phyloP scores from a whole-genome alignment of 2,888 invertebrate genomes.

The Ochropleura leucogaster region DNA sequence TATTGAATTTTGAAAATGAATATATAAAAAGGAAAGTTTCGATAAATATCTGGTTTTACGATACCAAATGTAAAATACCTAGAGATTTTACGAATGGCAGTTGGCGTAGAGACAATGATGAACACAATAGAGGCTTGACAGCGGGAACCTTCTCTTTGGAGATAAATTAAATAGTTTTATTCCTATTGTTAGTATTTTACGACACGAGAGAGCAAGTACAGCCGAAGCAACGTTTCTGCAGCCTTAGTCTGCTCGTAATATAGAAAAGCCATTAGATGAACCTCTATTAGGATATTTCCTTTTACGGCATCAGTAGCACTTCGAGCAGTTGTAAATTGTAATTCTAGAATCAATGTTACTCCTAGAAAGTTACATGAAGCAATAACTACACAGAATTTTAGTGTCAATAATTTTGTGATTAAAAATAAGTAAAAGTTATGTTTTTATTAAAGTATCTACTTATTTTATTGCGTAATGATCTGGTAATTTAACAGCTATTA shows the following conservation, averaged over 20 bases:
- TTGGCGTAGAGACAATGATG: conserved; percentile 62
- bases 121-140: conserved; percentile 66
- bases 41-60: conserved; percentile 71
- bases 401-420: conserved; percentile 9
- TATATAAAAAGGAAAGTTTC: conserved; percentile 65
- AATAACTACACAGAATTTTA: conserved; percentile 9
- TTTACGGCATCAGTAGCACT: conserved; percentile 47
- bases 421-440: not conserved
- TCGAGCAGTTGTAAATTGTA: conserved; percentile 35
- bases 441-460: not conserved
- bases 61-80: conserved; percentile 65
- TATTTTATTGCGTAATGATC: not conserved
- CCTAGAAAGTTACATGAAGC: conserved; percentile 1
- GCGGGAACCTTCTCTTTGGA: conserved; percentile 64
- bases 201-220: conserved; percentile 66
- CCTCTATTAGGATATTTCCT: conserved; percentile 54
- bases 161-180: conserved; percentile 78
- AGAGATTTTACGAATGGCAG: conserved; percentile 65
- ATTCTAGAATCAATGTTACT: conserved; percentile 25
- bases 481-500: not conserved
- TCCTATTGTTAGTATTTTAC: conserved; percentile 76
- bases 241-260: conserved; percentile 44
- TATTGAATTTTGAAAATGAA: conserved; percentile 59
- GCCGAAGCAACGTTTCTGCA: conserved; percentile 52
- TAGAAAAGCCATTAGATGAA: conserved; percentile 38